Conservation (phyloP, 2,113 vertebrate species). For the Micronisus gabar region DNA sequence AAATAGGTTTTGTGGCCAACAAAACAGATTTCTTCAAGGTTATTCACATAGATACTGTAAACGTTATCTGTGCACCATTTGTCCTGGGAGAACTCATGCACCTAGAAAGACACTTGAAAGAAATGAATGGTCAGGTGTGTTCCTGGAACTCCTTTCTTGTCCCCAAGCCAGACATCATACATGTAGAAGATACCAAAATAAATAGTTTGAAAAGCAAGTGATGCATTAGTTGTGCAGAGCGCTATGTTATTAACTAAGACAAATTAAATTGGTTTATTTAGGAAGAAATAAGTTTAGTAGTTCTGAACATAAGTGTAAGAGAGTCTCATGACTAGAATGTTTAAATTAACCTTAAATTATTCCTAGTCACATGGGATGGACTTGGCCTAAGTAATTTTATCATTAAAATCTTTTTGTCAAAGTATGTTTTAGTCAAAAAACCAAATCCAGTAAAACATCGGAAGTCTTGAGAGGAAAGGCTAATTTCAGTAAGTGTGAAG, state of each 20-base stretch:
- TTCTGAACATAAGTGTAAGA: neutral
- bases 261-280: neutral
- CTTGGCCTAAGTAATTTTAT: neutral
- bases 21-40: neutral
- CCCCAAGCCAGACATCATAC: neutral
- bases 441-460: neutral
- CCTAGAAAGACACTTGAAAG: neutral
- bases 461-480: neutral
- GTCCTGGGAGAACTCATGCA: neutral
- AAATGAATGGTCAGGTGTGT: neutral
- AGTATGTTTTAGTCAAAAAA: rapidly evolving
- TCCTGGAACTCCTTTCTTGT: neutral
- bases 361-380: neutral
- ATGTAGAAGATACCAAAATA: neutral
- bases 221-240: neutral
- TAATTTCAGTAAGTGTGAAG: neutral
- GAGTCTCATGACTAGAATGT: neutral
- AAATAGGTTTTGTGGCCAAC: neutral
- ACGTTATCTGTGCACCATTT: neutral
- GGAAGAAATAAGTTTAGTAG: neutral
- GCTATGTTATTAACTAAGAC: neutral
- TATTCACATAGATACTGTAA: neutral
- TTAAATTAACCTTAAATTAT: neutral
- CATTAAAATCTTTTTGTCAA: neutral
- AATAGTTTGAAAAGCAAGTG: neutral